Percentiles rank a stretch among this genome's conserved stretches.
These are phyloP conservation scores for Lepeophtheirus nordmannii DNA, from an alignment of 2,888 invertebrate genomes.

Conservation along the genomic window DNA sequence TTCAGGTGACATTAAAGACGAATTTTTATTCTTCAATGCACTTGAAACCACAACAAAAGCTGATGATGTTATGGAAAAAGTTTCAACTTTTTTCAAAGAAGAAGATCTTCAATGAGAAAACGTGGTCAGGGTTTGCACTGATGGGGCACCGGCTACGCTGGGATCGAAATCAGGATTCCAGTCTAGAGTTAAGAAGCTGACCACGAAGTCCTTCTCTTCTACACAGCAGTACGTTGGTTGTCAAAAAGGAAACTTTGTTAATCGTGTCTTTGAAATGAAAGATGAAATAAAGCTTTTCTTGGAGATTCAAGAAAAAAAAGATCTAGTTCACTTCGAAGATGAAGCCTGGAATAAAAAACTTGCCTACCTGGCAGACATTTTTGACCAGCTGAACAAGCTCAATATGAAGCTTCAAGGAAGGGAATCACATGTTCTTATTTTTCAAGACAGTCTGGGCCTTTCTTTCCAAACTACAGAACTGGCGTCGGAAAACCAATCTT, in stretches of 20 bases:
- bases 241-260: conserved; percentile 26
- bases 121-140: conserved; percentile 22
- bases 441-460: background rate
- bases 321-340: conserved; percentile 22
- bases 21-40: conserved; percentile 25
- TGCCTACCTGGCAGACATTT: conserved; percentile 26
- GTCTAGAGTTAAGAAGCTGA: conserved; percentile 18
- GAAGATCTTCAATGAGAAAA: conserved; percentile 23
- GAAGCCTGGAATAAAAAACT: conserved; percentile 14
- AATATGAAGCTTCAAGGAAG: conserved; percentile 25
- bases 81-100: conserved; percentile 17
- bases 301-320: conserved; percentile 21
- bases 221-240: conserved; percentile 25
- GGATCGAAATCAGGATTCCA: conserved; percentile 25
- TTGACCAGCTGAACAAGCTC: conserved; percentile 22
- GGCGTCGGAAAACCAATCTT: background rate
- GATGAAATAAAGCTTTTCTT: conserved; percentile 24
- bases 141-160: conserved; percentile 24
- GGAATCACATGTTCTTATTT: conserved; percentile 21
- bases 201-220: conserved; percentile 26
- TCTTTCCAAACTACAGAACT: background rate
- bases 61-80: conserved; percentile 24
- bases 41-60: conserved; percentile 25
- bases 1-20: conserved; percentile 19
- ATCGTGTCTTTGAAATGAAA: conserved; percentile 25